Percentiles rank a stretch among this genome's conserved stretches.
Conservation (phyloP, 2,797 vertebrate genomes). For the Halcyon chelicuti region DNA sequence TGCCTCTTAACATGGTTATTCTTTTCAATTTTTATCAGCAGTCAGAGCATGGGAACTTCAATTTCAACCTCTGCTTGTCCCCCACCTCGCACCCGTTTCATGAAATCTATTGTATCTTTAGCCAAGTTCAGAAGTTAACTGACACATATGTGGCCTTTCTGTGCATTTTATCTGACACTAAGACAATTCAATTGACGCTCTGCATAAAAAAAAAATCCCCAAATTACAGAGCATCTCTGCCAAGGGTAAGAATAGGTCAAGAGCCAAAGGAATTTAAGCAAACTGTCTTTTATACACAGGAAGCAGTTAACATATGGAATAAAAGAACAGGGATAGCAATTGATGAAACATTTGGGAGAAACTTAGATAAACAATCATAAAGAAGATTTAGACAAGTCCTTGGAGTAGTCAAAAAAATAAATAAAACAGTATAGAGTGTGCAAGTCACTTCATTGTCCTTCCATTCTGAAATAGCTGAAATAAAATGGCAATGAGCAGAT, state of each 20-base stretch:
- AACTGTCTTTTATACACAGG: constrained; percentile 61
- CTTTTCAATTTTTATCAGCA: constrained; percentile 43
- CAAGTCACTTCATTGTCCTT: constrained; percentile 55
- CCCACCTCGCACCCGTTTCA: not conserved
- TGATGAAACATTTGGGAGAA: constrained; percentile 68
- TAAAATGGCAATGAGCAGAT: constrained; percentile 67
- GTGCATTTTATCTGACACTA: constrained; percentile 57
- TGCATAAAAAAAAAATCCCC: not conserved
- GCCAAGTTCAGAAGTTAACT: constrained; percentile 56
- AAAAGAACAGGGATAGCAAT: constrained; percentile 53
- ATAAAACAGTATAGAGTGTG: constrained; percentile 23
- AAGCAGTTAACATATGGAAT: constrained; percentile 68
- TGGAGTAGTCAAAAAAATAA: constrained; percentile 63
- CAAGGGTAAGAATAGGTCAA: constrained; percentile 70
- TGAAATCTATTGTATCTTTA: constrained; percentile 50
- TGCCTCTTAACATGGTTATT: constrained; percentile 31
- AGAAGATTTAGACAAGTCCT: constrained; percentile 63
- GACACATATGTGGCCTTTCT: constrained; percentile 53
- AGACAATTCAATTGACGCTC: constrained; percentile 40
- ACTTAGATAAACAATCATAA: constrained; percentile 70
- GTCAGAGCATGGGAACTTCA: constrained; percentile 11
- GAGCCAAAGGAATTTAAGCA: constrained; percentile 66
- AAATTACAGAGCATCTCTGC: constrained; percentile 55
- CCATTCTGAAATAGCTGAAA: constrained; percentile 52
- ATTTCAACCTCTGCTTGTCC: constrained; percentile 32